A percentile compares a stretch with the other conserved stretches of the same genome.
phyloP scores from a whole-genome alignment of 1,140 invertebrate genomes.

The Hylaeus volcanicus region DNA sequence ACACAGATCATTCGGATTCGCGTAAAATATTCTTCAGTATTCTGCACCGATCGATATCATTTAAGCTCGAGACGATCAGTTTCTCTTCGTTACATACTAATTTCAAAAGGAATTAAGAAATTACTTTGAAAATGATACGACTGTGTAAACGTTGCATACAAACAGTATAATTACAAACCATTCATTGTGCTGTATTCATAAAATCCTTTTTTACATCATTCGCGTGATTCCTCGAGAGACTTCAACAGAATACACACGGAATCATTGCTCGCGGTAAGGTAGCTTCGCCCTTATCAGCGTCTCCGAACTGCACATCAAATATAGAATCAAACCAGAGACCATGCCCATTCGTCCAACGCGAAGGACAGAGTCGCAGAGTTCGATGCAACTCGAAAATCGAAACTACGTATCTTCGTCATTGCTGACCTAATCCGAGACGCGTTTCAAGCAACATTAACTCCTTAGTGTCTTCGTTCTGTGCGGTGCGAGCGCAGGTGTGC shows the following conservation, averaged over 20 bases:
- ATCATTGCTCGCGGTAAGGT: constrained; percentile 25
- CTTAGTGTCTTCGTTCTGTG: not conserved
- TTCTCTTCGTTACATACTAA: not conserved
- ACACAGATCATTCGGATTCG: constrained; percentile 8
- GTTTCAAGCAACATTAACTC: not conserved
- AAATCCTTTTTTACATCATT: too few species aligned
- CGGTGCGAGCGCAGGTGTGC: not conserved
- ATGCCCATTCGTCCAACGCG: not conserved
- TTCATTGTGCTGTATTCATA: too few species aligned
- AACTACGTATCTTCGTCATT: too few species aligned
- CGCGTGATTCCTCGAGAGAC: not conserved
- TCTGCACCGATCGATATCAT: not conserved
- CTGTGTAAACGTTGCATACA: not conserved
- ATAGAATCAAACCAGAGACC: not conserved
- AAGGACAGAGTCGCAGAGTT: too few species aligned
- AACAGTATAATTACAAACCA: not conserved
- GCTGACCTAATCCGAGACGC: not conserved
- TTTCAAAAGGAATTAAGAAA: too few species aligned
- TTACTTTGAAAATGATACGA: not conserved
- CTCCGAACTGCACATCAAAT: not conserved
- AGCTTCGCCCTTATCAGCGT: constrained; percentile 12
- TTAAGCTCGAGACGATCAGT: not conserved
- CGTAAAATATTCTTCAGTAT: not conserved
- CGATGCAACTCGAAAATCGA: too few species aligned
- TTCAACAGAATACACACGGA: not conserved